phyloP scores from a whole-genome alignment of 2,888 invertebrate genomes.

The Colostygia pectinataria region DNA sequence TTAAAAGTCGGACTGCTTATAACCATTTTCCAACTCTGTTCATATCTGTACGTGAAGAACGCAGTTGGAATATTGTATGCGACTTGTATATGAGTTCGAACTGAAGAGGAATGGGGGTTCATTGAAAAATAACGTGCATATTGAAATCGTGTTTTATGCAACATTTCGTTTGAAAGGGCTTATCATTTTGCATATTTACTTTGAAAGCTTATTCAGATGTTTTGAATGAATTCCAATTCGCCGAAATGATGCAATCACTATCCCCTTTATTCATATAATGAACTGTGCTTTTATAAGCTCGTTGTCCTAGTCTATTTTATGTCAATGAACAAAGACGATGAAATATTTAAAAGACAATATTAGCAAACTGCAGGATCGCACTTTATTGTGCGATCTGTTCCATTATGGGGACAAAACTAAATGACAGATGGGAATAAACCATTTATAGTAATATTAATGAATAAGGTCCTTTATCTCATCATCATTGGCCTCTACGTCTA shows the following conservation, averaged over 20 bases:
- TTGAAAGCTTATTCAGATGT: slow-evolving; percentile 5
- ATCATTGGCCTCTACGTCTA: no score
- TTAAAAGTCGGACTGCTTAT: not conserved
- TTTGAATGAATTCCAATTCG: slow-evolving; percentile 10
- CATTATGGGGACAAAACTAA: no score
- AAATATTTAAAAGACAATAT: no score
- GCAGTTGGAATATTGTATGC: slow-evolving; percentile 7
- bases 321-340: no score
- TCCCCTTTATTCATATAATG: no score
- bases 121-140: slow-evolving; percentile 20
- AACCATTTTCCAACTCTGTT: not conserved
- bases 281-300: no score
- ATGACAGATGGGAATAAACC: no score
- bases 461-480: no score
- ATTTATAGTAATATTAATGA: no score
- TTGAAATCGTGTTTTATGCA: slow-evolving; percentile 18
- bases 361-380: no score
- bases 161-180: slow-evolving; percentile 18
- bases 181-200: slow-evolving; percentile 12
- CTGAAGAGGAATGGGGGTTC: slow-evolving; percentile 10
- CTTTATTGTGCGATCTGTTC: no score
- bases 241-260: not conserved
- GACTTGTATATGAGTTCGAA: slow-evolving; percentile 14
- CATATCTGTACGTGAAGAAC: slow-evolving; percentile 11
- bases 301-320: no score